These are phyloP conservation scores for Ichneumoninae sp. DNA, from an alignment of 2,888 invertebrate species.

Conservation along the genomic window DNA sequence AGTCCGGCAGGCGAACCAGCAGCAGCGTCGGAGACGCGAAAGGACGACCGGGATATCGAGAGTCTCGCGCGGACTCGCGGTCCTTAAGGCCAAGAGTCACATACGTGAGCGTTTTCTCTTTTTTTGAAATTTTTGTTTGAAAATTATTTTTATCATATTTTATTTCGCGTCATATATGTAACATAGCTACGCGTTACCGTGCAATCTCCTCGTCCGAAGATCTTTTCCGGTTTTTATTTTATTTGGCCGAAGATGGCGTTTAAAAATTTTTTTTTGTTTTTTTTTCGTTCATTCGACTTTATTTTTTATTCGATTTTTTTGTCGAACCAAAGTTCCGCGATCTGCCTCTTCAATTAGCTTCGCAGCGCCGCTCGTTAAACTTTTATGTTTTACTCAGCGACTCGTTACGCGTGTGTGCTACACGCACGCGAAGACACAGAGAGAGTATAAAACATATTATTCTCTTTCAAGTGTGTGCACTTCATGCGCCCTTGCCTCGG, in stretches of 20 bases:
- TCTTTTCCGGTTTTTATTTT: conserved; percentile 48
- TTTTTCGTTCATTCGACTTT: conserved; percentile 4
- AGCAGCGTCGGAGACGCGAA: conserved; percentile 39
- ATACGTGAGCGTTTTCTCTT: conserved; percentile 64
- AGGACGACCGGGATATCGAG: conserved; percentile 55
- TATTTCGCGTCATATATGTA: conserved; percentile 21
- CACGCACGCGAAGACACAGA: conserved; percentile 34
- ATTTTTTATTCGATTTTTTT: conserved; percentile 50
- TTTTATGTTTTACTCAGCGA: conserved; percentile 78
- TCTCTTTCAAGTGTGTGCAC: conserved; percentile 21
- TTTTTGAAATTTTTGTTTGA: conserved; percentile 6
- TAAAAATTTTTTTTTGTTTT: background rate
- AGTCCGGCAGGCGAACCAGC: conserved; percentile 65
- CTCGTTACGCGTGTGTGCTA: conserved; percentile 69
- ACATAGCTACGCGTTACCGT: conserved; percentile 26
- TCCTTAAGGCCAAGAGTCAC: conserved; percentile 68
- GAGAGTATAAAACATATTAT: conserved; percentile 10
- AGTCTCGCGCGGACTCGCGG: conserved; percentile 56
- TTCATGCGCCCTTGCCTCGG: conserved; percentile 52
- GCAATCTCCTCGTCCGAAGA: conserved; percentile 35
- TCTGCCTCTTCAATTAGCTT: conserved; percentile 79
- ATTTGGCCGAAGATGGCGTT: background rate
- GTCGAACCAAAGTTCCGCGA: conserved; percentile 64
- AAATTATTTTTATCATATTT: conserved; percentile 32
- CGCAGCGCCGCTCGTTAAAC: conserved; percentile 79